Percentiles rank a stretch among this genome's conserved stretches.
Evolutionary conservation across 2,113 vertebrate genomes (phyloP).

Genomic region (Vidua chalybeata): DNA sequence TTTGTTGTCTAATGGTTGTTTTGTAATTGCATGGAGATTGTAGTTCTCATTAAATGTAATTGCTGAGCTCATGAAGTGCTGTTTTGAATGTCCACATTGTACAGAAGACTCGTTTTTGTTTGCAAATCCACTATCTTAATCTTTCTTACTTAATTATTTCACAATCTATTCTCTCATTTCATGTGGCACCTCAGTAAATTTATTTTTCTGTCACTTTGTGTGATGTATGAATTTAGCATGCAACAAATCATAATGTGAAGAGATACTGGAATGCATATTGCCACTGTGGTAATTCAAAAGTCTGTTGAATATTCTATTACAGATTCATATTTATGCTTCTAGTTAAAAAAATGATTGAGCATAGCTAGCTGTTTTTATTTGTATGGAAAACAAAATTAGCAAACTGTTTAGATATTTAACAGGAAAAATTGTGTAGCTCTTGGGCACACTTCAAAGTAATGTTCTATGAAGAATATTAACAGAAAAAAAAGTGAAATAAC

Average conservation of each 20-base stretch:
- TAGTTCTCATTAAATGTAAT: slow-evolving; percentile 43
- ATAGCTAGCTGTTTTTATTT: slow-evolving; percentile 9
- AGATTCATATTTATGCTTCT: slow-evolving; percentile 15
- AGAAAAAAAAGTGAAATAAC: not conserved
- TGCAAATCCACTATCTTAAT: slow-evolving; percentile 17
- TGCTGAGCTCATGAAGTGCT: slow-evolving; percentile 14
- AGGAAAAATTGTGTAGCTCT: not conserved
- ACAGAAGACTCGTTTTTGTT: slow-evolving; percentile 35
- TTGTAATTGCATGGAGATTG: slow-evolving; percentile 39
- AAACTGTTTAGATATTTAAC: not conserved
- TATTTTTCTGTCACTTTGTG: not conserved
- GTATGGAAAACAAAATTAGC: not conserved
- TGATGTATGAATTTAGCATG: not conserved
- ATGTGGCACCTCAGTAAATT: not conserved
- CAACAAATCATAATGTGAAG: not conserved
- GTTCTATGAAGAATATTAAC: not conserved
- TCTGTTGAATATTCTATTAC: slow-evolving; percentile 32
- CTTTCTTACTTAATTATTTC: slow-evolving; percentile 43
- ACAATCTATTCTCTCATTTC: not conserved
- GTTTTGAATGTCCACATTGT: slow-evolving; percentile 10
- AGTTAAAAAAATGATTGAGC: not conserved
- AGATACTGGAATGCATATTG: not conserved
- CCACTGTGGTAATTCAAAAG: slow-evolving; percentile 9
- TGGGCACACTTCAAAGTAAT: not conserved
- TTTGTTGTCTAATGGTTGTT: slow-evolving; percentile 47